phyloP scores from a whole-genome alignment of 2,113 vertebrate species.

The Oceanodroma tethys region DNA sequence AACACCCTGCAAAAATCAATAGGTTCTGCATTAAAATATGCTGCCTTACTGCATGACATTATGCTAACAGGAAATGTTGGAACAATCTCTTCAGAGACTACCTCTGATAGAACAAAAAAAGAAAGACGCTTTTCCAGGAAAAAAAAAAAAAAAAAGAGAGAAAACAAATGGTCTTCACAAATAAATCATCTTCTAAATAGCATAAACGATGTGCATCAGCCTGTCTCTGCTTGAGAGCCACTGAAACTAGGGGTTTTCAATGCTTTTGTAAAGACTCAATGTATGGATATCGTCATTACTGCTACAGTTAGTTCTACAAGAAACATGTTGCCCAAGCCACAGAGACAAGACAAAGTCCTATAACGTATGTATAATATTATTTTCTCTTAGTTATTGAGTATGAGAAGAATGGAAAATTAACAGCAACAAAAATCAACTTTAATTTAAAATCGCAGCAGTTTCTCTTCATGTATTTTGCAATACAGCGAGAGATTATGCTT shows the following conservation, averaged over 20 bases:
- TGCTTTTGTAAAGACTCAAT: not conserved
- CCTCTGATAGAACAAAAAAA: not conserved
- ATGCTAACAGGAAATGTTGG: not conserved
- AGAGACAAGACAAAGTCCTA: not conserved
- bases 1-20: not conserved
- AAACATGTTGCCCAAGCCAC: not conserved
- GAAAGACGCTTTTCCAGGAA: not conserved
- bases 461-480: not conserved
- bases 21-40: not conserved
- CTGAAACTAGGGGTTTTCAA: not conserved
- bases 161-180: not conserved
- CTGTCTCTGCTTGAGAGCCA: not conserved
- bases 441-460: not conserved
- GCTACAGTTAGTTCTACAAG: not conserved
- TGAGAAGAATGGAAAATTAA: not conserved
- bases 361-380: not conserved
- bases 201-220: not conserved
- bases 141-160: not conserved
- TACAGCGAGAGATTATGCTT: not conserved
- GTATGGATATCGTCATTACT: not conserved
- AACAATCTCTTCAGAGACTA: not conserved
- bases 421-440: not conserved
- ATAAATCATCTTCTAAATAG: not conserved
- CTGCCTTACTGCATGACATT: not conserved
- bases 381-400: not conserved